phyloP scores from a whole-genome alignment of 2,888 invertebrate genomes.

The Drosophila suboccidentalis region DNA sequence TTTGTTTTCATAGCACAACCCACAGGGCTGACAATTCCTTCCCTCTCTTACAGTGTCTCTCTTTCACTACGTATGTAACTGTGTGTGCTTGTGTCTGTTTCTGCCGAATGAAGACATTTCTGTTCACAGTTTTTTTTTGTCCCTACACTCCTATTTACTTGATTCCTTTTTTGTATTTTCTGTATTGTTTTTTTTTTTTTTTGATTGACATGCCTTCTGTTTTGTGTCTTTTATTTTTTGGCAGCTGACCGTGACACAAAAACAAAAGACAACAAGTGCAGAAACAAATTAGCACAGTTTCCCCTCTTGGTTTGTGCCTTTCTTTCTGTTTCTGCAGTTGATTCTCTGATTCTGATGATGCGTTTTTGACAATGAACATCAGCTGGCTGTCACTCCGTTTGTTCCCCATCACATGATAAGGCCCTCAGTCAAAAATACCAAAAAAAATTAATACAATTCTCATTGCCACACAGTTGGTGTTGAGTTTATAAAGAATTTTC shows the following conservation, averaged over 20 bases:
- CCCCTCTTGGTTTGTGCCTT: not conserved
- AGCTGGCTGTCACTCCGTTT: conserved; percentile 51
- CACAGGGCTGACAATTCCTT: conserved; percentile 36
- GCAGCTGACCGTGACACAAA: conserved; percentile 70
- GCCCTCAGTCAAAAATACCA: conserved; percentile 22
- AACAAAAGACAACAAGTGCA: conserved; percentile 51
- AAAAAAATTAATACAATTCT: not conserved
- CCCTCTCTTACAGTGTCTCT: not conserved
- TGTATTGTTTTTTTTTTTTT: conserved; percentile 31
- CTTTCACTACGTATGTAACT: conserved; percentile 10
- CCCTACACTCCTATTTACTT: conserved; percentile 26
- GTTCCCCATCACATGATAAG: conserved; percentile 23
- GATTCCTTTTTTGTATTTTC: conserved; percentile 32
- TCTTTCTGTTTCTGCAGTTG: conserved; percentile 7
- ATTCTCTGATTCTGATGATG: conserved; percentile 52
- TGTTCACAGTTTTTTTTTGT: conserved; percentile 44
- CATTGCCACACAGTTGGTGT: not conserved
- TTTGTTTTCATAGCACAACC: conserved; percentile 73
- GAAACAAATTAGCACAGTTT: conserved; percentile 67
- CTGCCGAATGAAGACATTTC: conserved; percentile 75
- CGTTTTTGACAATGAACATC: conserved; percentile 76
- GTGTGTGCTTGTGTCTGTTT: conserved; percentile 24
- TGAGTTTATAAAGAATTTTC: not conserved
- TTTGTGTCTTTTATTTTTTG: conserved; percentile 56
- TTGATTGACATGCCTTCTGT: conserved; percentile 75